phyloP scores from a whole-genome alignment of 2,888 invertebrate species.

The Augiades crinisus region DNA sequence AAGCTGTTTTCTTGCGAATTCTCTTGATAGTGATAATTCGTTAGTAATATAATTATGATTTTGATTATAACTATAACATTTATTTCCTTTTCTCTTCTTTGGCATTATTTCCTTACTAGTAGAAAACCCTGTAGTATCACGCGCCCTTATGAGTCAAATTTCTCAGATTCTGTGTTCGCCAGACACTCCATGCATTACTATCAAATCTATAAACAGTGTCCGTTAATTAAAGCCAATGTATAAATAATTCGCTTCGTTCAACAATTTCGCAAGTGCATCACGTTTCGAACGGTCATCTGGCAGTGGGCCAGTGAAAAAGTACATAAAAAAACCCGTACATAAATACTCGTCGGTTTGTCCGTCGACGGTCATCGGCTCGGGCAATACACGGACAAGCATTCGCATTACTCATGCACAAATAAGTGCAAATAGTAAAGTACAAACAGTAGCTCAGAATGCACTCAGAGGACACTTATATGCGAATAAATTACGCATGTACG shows the following conservation, averaged over 20 bases:
- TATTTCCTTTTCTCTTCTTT: too few relatives aligned
- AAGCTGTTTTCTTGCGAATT: too few relatives aligned
- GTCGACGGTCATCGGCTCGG: constrained; percentile 39
- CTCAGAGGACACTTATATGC: constrained; percentile 20
- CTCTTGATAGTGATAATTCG: too few relatives aligned
- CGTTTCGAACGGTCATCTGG: constrained; percentile 34
- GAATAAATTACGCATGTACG: constrained; percentile 20
- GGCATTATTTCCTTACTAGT: too few relatives aligned
- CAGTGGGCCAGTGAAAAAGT: constrained; percentile 27
- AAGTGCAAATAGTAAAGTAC: constrained; percentile 17
- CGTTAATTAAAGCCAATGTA: constrained; percentile 24
- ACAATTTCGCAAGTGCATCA: constrained; percentile 28
- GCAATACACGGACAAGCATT: constrained; percentile 36
- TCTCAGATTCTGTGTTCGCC: too few relatives aligned
- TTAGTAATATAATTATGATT: too few relatives aligned
- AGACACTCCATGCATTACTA: background rate
- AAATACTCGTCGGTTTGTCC: constrained; percentile 33
- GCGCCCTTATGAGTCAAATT: too few relatives aligned
- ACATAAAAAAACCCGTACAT: constrained; percentile 30
- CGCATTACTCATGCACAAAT: constrained; percentile 36
- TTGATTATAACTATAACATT: too few relatives aligned
- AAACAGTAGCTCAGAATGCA: constrained; percentile 16
- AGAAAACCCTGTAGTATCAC: too few relatives aligned
- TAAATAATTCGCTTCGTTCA: constrained; percentile 29
- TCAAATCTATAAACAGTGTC: constrained; percentile 4